A percentile compares a stretch with the other conserved stretches of the same genome.
These are phyloP conservation scores for Pachypanchax playfairii DNA, from an alignment of 2,113 vertebrate species.

Conservation along the genomic window DNA sequence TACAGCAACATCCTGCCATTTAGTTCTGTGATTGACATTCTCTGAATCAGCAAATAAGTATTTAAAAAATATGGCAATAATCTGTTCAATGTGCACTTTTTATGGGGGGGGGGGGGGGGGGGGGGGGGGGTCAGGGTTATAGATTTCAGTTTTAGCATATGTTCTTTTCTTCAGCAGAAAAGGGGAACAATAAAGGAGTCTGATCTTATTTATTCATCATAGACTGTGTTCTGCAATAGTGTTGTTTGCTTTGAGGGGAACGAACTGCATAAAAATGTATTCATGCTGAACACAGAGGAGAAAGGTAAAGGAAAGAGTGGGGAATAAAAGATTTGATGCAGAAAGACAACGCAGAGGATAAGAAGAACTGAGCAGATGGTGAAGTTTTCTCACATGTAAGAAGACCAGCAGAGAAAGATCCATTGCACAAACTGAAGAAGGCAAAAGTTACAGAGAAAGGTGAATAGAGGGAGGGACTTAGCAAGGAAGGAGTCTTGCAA, in stretches of 20 bases:
- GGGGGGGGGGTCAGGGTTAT: no score
- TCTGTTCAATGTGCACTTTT: no score
- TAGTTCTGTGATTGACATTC: neutral
- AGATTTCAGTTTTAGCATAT: neutral
- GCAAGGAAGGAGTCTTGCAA: constrained; percentile 8
- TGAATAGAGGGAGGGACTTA: constrained; percentile 46
- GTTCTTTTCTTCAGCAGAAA: neutral
- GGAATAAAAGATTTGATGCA: constrained; percentile 10
- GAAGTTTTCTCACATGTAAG: constrained; percentile 60
- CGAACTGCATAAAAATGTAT: constrained; percentile 17
- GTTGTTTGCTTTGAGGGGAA: constrained; percentile 6
- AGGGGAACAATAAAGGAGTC: neutral
- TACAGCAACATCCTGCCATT: neutral
- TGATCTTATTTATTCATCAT: neutral
- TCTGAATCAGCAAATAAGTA: neutral
- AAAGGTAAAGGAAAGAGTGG: constrained; percentile 13
- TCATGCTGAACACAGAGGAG: constrained; percentile 11
- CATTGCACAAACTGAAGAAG: constrained; percentile 57
- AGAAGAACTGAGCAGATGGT: constrained; percentile 60
- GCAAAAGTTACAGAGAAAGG: constrained; percentile 41
- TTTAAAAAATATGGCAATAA: neutral
- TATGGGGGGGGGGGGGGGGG: no score
- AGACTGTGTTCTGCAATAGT: constrained; percentile 10
- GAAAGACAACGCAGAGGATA: constrained; percentile 35
- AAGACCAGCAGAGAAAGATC: constrained; percentile 64